Evolutionary conservation across 2,888 invertebrate genomes (phyloP), one percentile per base, ranked within the genome.

Genomic region (Spodoptera picta): DNA sequence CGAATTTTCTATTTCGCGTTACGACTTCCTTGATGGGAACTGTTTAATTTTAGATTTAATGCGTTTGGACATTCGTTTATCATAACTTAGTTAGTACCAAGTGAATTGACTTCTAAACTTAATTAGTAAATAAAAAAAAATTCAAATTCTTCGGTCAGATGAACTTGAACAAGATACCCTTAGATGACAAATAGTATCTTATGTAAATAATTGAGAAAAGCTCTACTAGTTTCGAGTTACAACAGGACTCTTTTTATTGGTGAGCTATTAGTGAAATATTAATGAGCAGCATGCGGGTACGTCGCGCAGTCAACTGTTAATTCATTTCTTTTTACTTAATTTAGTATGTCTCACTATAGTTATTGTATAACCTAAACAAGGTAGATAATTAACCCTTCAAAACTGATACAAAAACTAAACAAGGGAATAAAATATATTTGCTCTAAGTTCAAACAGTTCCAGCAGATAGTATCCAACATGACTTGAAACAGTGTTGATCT

Each of bases 1-100:
- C 81, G 77, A 82, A 83, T 81, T 81, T 79, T 83, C 81, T 80
- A 83, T 85, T 80, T 82, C 58, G 75, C 82, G 77, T 87, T 81
- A 86, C 83, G 78, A 82, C 83, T 84, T 84, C 82, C 86, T 82
- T 73, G 66, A 76, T 64, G 71, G 73, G 77, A 65, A 53, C 27
- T 45, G 52, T 63, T 65, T 74, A 79, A 75, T 74, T 77, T 68
- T 77, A 76, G 73, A 79, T 59, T 63, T 69, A 41, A 69, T 69
- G 51, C 45, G 57, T 60, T 45, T 57, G 6, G 42, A 48, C 11
- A 31, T 48, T 27, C 24, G 36, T 50, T 14, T 49, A 36, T 49
- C 19, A 49, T 53, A 42, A 61, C 10, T 51, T 24, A 43, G 43
- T 70, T 54, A 24, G n/a, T 23, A 23, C 14, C 19, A 47, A 23